Evolutionary conservation across 2,797 vertebrate species (phyloP).

Genomic region (Pteropus rufus): DNA sequence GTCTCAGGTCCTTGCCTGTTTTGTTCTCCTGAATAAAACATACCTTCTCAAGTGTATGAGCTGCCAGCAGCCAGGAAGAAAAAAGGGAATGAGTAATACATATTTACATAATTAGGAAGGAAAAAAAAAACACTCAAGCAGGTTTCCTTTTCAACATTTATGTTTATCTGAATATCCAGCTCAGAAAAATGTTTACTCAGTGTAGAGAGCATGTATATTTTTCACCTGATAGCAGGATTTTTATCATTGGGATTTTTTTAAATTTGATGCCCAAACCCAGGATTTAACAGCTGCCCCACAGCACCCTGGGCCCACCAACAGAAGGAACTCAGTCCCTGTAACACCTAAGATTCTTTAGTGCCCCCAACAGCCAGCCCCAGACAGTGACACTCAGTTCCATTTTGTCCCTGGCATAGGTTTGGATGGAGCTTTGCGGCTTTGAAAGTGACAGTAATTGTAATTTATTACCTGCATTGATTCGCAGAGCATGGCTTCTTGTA

Average conservation of each 20-base stretch:
- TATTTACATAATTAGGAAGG: slow-evolving; percentile 75
- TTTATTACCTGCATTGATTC: slow-evolving; percentile 35
- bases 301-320: neutral
- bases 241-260: neutral
- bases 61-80: slow-evolving; percentile 74
- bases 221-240: slow-evolving; percentile 1
- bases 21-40: slow-evolving; percentile 83
- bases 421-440: neutral
- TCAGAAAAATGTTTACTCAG: slow-evolving; percentile 59
- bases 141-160: slow-evolving; percentile 42
- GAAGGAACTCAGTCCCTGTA: neutral
- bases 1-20: slow-evolving; percentile 77
- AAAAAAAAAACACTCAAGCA: neutral
- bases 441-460: slow-evolving; percentile 38
- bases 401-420: neutral
- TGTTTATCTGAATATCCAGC: slow-evolving; percentile 48
- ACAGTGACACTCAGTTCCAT: neutral
- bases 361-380: neutral
- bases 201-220: slow-evolving; percentile 5
- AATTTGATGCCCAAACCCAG: neutral
- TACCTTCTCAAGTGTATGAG: slow-evolving; percentile 68
- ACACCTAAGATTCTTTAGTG: neutral
- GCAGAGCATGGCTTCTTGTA: neutral
- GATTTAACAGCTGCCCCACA: neutral
- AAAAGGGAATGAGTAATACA: slow-evolving; percentile 65